These are phyloP conservation scores for Caradrina kadenii DNA, from an alignment of 2,888 invertebrate genomes.

Conservation along the genomic window DNA sequence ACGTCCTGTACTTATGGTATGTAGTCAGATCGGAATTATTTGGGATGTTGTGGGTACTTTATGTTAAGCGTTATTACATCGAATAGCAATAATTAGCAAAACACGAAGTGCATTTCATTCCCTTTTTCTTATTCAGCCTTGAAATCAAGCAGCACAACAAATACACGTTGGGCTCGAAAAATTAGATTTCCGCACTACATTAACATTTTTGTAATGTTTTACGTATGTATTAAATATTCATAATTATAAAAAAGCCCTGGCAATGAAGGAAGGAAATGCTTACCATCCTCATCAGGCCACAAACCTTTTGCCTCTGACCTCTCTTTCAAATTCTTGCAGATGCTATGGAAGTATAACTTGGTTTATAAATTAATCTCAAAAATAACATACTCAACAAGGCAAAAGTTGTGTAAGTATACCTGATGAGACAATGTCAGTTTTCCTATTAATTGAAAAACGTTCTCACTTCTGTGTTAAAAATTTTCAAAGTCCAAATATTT, in stretches of 20 bases:
- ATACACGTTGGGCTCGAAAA: constrained; percentile 24
- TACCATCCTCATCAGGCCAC: constrained; percentile 6
- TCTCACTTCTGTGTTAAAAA: constrained; percentile 23
- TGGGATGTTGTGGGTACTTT: constrained; percentile 15
- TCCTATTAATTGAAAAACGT: constrained; percentile 4
- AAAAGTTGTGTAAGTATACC: neutral
- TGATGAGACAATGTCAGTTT: too few species aligned
- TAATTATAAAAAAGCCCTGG: neutral
- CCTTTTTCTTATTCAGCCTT: constrained; percentile 46
- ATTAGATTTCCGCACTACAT: constrained; percentile 14
- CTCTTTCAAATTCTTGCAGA: neutral
- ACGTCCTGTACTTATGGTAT: constrained; percentile 10
- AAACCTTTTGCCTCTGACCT: constrained; percentile 9
- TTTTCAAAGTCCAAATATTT: constrained; percentile 10
- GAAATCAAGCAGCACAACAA: constrained; percentile 39
- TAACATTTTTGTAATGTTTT: neutral
- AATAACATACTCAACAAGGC: neutral
- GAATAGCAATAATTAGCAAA: constrained; percentile 39
- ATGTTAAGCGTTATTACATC: constrained; percentile 22
- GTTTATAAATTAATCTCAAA: neutral
- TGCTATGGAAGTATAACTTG: neutral
- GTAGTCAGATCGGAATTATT: constrained; percentile 48
- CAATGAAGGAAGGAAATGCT: constrained; percentile 2
- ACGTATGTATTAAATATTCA: neutral
- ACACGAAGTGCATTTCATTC: constrained; percentile 37